Conservation (phyloP, 2,797 vertebrate species). For the Pangasius krempfi region DNA sequence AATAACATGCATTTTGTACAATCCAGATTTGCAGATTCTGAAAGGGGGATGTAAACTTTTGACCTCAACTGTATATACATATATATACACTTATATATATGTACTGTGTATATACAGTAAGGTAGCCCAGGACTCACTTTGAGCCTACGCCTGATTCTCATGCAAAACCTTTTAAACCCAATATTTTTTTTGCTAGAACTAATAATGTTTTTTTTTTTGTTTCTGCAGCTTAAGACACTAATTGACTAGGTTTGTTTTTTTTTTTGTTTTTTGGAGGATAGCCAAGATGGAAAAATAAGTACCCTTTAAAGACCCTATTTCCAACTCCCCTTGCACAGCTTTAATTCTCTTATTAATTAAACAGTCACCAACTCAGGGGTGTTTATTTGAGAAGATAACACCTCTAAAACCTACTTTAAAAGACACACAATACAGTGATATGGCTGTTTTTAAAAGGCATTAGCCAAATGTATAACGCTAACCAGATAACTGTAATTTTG, state of each 20-base stretch:
- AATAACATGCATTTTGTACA: no score
- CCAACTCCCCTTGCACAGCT: conserved; percentile 73
- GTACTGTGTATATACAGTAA: no score
- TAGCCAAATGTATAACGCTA: not conserved
- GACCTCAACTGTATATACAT: no score
- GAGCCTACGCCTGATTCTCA: conserved; percentile 71
- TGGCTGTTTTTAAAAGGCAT: not conserved
- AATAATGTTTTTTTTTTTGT: conserved; percentile 77
- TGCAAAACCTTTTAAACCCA: conserved; percentile 81
- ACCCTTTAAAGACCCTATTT: conserved; percentile 79
- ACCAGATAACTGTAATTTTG: conserved; percentile 32
- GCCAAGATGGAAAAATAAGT: conserved; percentile 84
- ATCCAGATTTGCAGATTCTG: no score
- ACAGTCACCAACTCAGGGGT: conserved; percentile 80
- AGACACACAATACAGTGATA: conserved; percentile 67
- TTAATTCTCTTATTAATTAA: conserved; percentile 86
- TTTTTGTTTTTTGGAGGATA: conserved; percentile 79
- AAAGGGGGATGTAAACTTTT: no score
- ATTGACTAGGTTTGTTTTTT: conserved; percentile 68
- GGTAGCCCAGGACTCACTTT: conserved; percentile 53
- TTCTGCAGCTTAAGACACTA: conserved; percentile 83
- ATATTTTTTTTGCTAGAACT: conserved; percentile 78
- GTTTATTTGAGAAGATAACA: conserved; percentile 80
- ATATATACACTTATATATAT: no score
- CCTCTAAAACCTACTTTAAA: conserved; percentile 74